These are phyloP conservation scores for Morus bassanus DNA, from an alignment of 2,797 vertebrate species.

Conservation along the genomic window DNA sequence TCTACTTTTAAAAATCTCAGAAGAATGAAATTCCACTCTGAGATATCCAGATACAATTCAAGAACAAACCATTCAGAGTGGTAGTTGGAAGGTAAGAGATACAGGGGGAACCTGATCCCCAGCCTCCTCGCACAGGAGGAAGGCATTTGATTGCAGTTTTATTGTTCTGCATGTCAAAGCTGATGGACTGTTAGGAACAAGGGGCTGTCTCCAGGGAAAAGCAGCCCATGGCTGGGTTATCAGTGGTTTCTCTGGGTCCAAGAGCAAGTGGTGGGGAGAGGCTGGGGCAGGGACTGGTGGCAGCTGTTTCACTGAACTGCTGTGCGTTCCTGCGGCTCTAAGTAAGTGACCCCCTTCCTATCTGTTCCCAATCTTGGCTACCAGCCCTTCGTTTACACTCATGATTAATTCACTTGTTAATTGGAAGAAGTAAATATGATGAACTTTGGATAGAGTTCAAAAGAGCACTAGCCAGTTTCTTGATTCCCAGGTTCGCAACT, in stretches of 20 bases:
- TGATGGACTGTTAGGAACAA: neutral
- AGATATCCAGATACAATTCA: constrained; percentile 47
- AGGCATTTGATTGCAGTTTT: constrained; percentile 46
- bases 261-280: neutral
- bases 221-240: neutral
- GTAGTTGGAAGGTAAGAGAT: constrained; percentile 37
- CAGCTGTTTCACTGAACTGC: neutral
- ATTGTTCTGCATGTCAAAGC: constrained; percentile 47
- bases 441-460: constrained; percentile 53
- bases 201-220: neutral
- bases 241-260: neutral
- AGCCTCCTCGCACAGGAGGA: neutral
- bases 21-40: constrained; percentile 59
- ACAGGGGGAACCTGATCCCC: constrained; percentile 24
- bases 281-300: neutral
- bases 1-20: constrained; percentile 14
- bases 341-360: neutral
- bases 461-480: constrained; percentile 28
- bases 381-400: neutral
- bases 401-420: neutral
- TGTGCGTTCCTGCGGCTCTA: fast-evolving
- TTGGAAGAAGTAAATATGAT: constrained; percentile 23
- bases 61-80: constrained; percentile 48
- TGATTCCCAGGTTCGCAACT: constrained; percentile 19
- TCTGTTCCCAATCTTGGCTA: neutral